phyloP scores from a whole-genome alignment of 64 coral and sea anemone species.

The Montipora cactus region DNA sequence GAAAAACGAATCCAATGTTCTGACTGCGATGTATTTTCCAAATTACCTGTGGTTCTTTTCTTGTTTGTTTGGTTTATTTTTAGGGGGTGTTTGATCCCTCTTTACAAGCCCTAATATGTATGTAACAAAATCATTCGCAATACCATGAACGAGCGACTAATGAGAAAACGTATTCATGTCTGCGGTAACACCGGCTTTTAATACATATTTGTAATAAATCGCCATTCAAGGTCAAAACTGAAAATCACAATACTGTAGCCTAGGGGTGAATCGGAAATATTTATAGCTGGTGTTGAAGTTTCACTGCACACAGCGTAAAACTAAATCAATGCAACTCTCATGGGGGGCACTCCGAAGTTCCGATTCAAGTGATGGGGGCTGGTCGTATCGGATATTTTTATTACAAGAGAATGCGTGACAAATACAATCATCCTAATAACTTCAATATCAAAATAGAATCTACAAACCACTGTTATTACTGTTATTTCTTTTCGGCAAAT shows the following conservation, averaged over 20 bases:
- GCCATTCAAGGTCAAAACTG: neutral
- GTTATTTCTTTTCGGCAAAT: no score
- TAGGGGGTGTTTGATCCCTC: neutral
- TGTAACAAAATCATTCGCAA: slow-evolving; percentile 8
- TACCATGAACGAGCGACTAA: slow-evolving; percentile 15
- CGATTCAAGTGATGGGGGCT: no score
- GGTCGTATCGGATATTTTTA: no score
- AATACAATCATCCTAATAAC: no score
- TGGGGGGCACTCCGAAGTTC: no score
- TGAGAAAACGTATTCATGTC: slow-evolving; percentile 12
- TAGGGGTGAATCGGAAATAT: neutral
- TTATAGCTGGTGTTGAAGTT: neutral
- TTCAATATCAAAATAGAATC: no score
- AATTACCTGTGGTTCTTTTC: neutral
- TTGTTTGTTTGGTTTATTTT: neutral
- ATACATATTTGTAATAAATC: neutral
- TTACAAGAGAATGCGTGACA: no score
- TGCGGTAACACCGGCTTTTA: neutral
- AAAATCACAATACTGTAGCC: neutral
- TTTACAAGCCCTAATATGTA: neutral
- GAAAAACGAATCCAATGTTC: neutral
- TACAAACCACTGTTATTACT: no score
- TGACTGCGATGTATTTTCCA: neutral
- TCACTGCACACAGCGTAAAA: neutral
- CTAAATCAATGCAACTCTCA: neutral